These are phyloP conservation scores for Acanthurus leucopareius DNA, from an alignment of 2,797 vertebrate species.

Conservation along the genomic window DNA sequence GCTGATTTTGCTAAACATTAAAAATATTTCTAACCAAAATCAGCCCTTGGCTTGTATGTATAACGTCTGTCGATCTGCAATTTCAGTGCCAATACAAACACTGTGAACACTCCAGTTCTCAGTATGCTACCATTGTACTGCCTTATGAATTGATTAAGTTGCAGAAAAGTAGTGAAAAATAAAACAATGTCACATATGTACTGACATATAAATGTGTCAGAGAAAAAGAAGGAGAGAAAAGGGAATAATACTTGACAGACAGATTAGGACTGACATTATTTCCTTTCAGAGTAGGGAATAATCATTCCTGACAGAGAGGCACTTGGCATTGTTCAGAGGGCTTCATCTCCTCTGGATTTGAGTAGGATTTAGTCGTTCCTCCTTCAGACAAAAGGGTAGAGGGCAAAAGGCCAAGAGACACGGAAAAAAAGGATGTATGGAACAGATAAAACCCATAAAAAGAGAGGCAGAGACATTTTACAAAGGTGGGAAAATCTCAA, in stretches of 20 bases:
- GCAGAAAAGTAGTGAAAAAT: constrained; percentile 9
- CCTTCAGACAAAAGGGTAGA: constrained; percentile 37
- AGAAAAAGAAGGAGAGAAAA: neutral
- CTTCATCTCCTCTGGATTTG: constrained; percentile 60
- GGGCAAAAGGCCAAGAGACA: constrained; percentile 41
- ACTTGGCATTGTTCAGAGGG: constrained; percentile 32
- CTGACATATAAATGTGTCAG: neutral
- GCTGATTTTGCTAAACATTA: neutral
- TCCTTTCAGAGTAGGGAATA: constrained; percentile 27
- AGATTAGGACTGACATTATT: constrained; percentile 27
- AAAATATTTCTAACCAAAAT: constrained; percentile 37
- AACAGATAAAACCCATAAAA: constrained; percentile 33
- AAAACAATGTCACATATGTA: neutral
- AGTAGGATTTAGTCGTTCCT: constrained; percentile 40
- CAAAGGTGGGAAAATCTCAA: neutral
- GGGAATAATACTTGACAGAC: neutral
- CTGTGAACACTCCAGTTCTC: constrained; percentile 37
- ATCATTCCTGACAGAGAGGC: constrained; percentile 35
- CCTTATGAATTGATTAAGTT: constrained; percentile 24
- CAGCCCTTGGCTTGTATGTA: constrained; percentile 9
- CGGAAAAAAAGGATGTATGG: constrained; percentile 26
- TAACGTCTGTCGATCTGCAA: constrained; percentile 22
- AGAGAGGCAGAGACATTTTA: neutral
- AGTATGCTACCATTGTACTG: constrained; percentile 13
- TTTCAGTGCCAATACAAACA: constrained; percentile 49